Base-by-base conservation (phyloP, 2,888 invertebrate species). In the Drosophila histrio region DNA sequence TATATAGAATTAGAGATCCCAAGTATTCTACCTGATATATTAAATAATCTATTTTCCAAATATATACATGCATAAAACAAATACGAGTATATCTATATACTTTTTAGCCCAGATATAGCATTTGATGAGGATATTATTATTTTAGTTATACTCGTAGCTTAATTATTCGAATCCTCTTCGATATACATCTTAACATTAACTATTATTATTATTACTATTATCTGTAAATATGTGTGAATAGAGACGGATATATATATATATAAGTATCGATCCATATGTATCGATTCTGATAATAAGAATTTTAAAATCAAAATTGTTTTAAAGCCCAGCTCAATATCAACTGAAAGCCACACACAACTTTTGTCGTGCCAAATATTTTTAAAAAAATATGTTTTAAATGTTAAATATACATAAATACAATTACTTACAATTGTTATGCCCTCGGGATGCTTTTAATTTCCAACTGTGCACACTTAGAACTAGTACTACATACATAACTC, bases 291-390 rank as follows among this genome's bases (percentile, higher is more conserved):
- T 46, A 60, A 32, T 65, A 60, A 60, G 38, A 59, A 60, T 60
- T 86, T 80, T 67, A 60, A 83, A 76, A 80, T 80, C 62, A 56
- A 59, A 70, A 65, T 68, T 62, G 47, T 79, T 85, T 85, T 81
- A 78, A 65, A 54, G 61, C 61, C 46, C 58, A 53, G 72, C 79
- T 79, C 58, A 71, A 75, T 57, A 74, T 39, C 60, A 53, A 59
- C 47, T 19, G 9, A 36, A 59, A 7, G 22, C 38, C 8, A 22
- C 43, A 22, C 43, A 49, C 24, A 65, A 65, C 30, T 52, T 38
- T 49, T 50, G 32, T 54, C 30, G 63, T 72, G 80, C 72, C 77
- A 77, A 79, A 64, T 54, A 15, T 44, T 79, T 79, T 79, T 76
- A 58, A 36, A 62, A 49, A 9, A 22, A 50, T 59, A 53, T 41